A percentile compares a stretch with the other conserved stretches of the same genome.
Evolutionary conservation across 2,888 invertebrate species (phyloP).

Genomic region (Drosophila putrida): DNA sequence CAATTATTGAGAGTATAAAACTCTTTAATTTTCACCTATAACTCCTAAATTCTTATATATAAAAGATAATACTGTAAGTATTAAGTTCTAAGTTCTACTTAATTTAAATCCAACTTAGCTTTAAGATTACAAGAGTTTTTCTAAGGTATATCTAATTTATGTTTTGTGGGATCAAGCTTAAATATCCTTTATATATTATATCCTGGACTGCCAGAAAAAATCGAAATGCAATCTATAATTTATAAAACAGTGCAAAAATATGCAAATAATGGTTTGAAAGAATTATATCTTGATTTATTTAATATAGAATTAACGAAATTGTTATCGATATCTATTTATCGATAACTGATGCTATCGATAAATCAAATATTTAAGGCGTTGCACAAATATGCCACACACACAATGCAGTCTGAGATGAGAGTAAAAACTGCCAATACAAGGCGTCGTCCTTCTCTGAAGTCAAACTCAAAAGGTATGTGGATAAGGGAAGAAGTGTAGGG

Average conservation of each 20-base stretch:
- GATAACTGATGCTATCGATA: not conserved
- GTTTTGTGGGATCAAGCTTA: too few relatives aligned
- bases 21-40: too few relatives aligned
- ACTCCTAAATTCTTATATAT: too few relatives aligned
- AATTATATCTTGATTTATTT: not conserved
- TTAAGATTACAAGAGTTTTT: too few relatives aligned
- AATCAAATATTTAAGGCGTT: not conserved
- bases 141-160: too few relatives aligned
- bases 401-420: constrained; percentile 1
- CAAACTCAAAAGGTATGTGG: too few relatives aligned
- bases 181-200: too few relatives aligned
- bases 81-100: too few relatives aligned
- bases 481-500: not conserved
- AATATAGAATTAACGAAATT: not conserved
- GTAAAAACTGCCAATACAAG: constrained; percentile 16
- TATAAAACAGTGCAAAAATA: not conserved
- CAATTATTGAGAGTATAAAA: too few relatives aligned
- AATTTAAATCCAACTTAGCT: too few relatives aligned
- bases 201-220: too few relatives aligned
- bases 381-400: not conserved
- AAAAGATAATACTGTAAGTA: too few relatives aligned
- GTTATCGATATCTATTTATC: not conserved
- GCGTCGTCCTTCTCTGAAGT: constrained; percentile 17
- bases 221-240: not conserved
- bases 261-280: not conserved